Conservation (phyloP, 2,888 invertebrate species). For the Blastobasis adustella region DNA sequence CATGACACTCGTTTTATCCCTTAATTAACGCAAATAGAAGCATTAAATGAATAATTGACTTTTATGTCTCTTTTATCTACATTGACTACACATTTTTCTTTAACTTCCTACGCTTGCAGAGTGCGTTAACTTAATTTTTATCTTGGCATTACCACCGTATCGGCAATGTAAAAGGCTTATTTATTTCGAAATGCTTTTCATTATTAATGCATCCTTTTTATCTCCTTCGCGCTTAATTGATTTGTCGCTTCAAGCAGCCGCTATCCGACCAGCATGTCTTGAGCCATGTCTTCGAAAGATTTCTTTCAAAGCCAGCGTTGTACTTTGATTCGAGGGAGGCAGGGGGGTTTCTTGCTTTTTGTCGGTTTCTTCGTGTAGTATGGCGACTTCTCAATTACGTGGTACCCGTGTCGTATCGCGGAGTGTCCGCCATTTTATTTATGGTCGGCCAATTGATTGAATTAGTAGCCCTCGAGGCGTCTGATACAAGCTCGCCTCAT, state of each 20-base stretch:
- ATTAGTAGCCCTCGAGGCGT: constrained; percentile 67
- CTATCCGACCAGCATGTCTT: neutral
- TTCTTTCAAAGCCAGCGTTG: too few relatives aligned
- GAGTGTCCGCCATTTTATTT: constrained; percentile 62
- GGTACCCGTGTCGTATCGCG: constrained; percentile 52
- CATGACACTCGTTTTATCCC: too few relatives aligned
- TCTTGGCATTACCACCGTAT: neutral
- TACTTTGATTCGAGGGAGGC: neutral
- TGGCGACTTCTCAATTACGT: constrained; percentile 65
- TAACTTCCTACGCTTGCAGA: neutral
- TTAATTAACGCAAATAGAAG: too few relatives aligned
- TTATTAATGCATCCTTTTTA: constrained; percentile 65
- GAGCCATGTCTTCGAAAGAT: too few relatives aligned
- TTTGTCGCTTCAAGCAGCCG: constrained; percentile 61
- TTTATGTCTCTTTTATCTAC: too few relatives aligned
- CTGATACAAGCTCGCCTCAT: constrained; percentile 48
- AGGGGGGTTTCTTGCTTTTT: neutral
- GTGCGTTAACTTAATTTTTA: neutral
- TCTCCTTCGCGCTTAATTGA: constrained; percentile 60
- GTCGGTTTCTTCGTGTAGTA: constrained; percentile 11
- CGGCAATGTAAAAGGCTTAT: constrained; percentile 23
- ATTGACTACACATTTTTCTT: neutral
- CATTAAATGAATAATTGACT: too few relatives aligned
- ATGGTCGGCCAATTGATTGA: constrained; percentile 69
- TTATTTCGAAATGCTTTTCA: constrained; percentile 40